Evolutionary conservation across 2,113 vertebrate genomes (phyloP).

Genomic region (Bostrychus sinensis): DNA sequence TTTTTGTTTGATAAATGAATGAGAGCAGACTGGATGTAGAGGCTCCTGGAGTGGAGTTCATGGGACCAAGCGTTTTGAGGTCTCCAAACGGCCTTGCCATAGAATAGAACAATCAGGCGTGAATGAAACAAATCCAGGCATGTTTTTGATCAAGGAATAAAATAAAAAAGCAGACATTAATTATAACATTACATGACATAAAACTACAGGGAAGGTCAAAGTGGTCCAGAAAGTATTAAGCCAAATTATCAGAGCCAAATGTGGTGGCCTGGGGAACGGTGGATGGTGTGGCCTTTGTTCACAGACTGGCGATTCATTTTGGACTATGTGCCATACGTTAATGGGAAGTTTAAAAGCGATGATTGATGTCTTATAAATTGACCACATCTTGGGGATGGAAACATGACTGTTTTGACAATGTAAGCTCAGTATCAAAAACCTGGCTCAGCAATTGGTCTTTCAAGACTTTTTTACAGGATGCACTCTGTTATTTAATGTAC

Average conservation of each 20-base stretch:
- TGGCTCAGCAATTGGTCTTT: slow-evolving; percentile 37
- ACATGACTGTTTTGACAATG: too few species aligned
- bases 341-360: slow-evolving; percentile 85
- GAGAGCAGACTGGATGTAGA: too few species aligned
- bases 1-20: too few species aligned
- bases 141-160: too few species aligned
- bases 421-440: slow-evolving; percentile 24
- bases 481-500: slow-evolving; percentile 58
- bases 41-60: too few species aligned
- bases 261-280: slow-evolving; percentile 82
- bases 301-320: slow-evolving; percentile 93
- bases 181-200: too few species aligned
- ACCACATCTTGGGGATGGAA: slow-evolving; percentile 15
- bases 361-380: slow-evolving; percentile 60
- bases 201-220: slow-evolving; percentile 44
- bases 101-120: too few species aligned
- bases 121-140: too few species aligned
- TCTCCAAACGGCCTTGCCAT: too few species aligned
- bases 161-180: too few species aligned
- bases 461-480: slow-evolving; percentile 26
- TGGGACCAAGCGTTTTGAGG: too few species aligned
- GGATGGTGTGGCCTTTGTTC: slow-evolving; percentile 80
- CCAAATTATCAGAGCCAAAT: slow-evolving; percentile 81
- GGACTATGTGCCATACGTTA: slow-evolving; percentile 92
- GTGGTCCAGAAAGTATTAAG: slow-evolving; percentile 72